These are phyloP conservation scores for Sinocyclocheilus maitianheensis DNA, from an alignment of 2,113 vertebrate genomes.

Conservation along the genomic window DNA sequence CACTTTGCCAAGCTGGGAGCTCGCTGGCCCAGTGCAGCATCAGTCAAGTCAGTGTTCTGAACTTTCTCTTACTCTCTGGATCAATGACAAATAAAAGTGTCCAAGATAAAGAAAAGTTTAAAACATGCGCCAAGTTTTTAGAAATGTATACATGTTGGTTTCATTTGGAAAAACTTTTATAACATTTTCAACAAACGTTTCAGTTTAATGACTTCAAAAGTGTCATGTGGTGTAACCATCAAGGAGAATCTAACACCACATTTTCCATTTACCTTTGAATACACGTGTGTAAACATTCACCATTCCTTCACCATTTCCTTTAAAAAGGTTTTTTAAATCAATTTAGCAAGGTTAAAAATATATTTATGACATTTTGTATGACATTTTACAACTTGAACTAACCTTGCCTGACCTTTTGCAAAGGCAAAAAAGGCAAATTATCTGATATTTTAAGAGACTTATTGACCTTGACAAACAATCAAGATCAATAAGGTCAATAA, in stretches of 20 bases:
- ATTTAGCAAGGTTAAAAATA: neutral
- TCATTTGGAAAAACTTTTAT: neutral
- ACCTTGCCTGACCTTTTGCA: neutral
- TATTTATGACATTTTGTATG: neutral
- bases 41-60: conserved; percentile 83
- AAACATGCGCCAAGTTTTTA: neutral
- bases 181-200: neutral
- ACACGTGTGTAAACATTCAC: neutral
- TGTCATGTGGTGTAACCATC: neutral
- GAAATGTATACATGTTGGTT: neutral
- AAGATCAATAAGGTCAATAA: neutral
- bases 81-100: neutral
- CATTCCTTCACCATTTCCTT: neutral
- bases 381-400: neutral
- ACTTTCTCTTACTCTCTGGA: conserved; percentile 13
- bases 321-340: neutral
- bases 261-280: neutral
- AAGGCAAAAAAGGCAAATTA: neutral
- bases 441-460: neutral
- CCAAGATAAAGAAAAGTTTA: neutral
- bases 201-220: neutral
- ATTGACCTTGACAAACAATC: neutral
- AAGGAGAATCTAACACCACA: neutral
- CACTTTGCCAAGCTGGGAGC: conserved; percentile 88
- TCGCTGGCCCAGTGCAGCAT: conserved; percentile 88